phyloP scores from a whole-genome alignment of 1,140 invertebrate genomes.

The Agrypnia vestita region DNA sequence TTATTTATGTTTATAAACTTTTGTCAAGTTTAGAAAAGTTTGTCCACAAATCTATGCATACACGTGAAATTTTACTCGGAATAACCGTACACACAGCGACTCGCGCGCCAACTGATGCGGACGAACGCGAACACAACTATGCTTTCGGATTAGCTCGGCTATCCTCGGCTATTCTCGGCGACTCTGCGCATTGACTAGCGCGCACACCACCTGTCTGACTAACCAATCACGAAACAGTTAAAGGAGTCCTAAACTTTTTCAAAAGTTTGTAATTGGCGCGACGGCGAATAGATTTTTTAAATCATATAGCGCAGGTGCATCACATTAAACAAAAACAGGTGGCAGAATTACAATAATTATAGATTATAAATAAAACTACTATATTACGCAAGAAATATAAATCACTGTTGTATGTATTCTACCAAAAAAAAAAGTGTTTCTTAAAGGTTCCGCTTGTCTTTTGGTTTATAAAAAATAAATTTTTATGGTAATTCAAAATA shows the following conservation, averaged over 20 bases:
- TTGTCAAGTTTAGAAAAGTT: slow-evolving; percentile 36
- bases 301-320: slow-evolving; percentile 22
- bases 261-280: slow-evolving; percentile 41
- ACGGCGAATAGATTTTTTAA: slow-evolving; percentile 41
- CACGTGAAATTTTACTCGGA: not conserved
- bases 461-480: too few relatives aligned
- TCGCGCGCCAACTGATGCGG: slow-evolving; percentile 50
- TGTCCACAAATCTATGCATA: slow-evolving; percentile 19
- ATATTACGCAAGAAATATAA: too few relatives aligned
- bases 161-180: slow-evolving; percentile 22
- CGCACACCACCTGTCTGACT: slow-evolving; percentile 48
- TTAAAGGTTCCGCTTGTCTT: too few relatives aligned
- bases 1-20: slow-evolving; percentile 26
- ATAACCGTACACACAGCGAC: slow-evolving; percentile 25
- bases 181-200: slow-evolving; percentile 6
- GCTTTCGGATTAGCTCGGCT: slow-evolving; percentile 26
- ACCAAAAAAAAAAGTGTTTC: too few relatives aligned
- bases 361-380: too few relatives aligned
- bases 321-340: not conserved
- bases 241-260: slow-evolving; percentile 18
- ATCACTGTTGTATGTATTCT: too few relatives aligned
- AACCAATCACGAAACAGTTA: slow-evolving; percentile 33
- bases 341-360: not conserved
- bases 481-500: too few relatives aligned
- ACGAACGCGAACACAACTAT: slow-evolving; percentile 10